phyloP scores from a whole-genome alignment of 2,113 vertebrate species.

The Hypocryptadius cinnamomeus region DNA sequence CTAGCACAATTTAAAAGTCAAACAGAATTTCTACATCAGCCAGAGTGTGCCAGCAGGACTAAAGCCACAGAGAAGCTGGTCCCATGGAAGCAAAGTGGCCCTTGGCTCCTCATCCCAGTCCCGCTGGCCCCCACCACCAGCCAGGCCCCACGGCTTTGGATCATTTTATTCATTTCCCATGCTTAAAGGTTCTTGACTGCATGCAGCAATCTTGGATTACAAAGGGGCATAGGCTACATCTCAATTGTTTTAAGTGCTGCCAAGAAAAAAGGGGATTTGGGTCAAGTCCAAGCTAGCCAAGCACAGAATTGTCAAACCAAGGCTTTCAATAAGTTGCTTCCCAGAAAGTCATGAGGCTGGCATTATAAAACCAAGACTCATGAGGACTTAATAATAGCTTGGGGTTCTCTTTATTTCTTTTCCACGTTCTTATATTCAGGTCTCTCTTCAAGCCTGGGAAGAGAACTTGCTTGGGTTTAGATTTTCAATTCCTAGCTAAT shows the following conservation, averaged over 20 bases:
- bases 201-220: constrained; percentile 8
- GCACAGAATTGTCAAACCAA: constrained; percentile 13
- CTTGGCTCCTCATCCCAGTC: neutral
- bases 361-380: neutral
- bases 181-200: neutral
- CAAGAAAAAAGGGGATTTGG: constrained; percentile 23
- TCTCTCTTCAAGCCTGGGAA: neutral
- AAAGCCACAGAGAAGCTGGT: neutral
- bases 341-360: constrained; percentile 32
- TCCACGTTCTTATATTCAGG: neutral
- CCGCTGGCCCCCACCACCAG: neutral
- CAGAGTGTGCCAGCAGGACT: neutral
- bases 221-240: neutral
- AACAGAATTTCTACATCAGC: neutral
- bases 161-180: neutral
- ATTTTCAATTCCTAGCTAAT: neutral
- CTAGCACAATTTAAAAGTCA: neutral
- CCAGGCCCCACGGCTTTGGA: neutral
- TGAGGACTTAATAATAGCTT: neutral
- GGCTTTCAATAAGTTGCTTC: constrained; percentile 34
- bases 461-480: neutral
- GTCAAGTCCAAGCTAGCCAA: constrained; percentile 26
- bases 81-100: neutral
- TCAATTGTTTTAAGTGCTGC: constrained; percentile 31
- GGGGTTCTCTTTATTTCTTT: neutral